Base-by-base conservation (phyloP, 2,797 vertebrate species). In the Thunnus albacares region DNA sequence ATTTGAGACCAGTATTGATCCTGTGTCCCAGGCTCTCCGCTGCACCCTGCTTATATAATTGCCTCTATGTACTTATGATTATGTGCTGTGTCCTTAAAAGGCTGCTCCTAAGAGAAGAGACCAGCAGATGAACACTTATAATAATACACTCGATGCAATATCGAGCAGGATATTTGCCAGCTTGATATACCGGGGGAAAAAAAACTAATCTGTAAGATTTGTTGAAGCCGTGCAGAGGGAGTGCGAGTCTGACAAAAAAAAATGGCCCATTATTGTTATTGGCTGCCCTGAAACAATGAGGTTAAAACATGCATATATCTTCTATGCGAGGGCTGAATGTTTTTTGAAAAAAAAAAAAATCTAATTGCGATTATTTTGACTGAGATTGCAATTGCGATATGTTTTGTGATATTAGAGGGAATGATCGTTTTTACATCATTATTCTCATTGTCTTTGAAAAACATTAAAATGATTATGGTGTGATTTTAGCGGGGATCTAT, bases 1-100 rank as follows among this genome's bases (percentile, higher is more conserved):
- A 41, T 75, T 81, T 66, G 10, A 78, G 62, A 71, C 9, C 3
- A 15, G 17, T 80, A 79, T 83, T 80, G 83, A 90, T 90, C 83
- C 70, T 57, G 47, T 78, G 35, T 49, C 56, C 12, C 47, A 22
- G 57, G 43, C 55, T 13, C 69, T 74, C 30, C 62, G 33, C 66
- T 71, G 76, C 71, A 47, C 59, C 8, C 61, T 60, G 61, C 66
- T 77, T 73, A 49, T 68, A 6, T 71, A 78, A 82, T 64, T 18
- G 52, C 18, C 30, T 3, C 6, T 47, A 41, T 41, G 17, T 61
- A 47, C 45, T 59, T 64, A 4, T 64, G 57, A 77, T 75, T 26
- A 55, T 60, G 12, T 41, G 24, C 51, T 28, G 28, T 35, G 43
- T 68, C 51, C n/a, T 30, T 15, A 69, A 41, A 71, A 65, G 64